Base-by-base conservation (phyloP, 2,113 vertebrate species). In the Cranoglanis bouderius region DNA sequence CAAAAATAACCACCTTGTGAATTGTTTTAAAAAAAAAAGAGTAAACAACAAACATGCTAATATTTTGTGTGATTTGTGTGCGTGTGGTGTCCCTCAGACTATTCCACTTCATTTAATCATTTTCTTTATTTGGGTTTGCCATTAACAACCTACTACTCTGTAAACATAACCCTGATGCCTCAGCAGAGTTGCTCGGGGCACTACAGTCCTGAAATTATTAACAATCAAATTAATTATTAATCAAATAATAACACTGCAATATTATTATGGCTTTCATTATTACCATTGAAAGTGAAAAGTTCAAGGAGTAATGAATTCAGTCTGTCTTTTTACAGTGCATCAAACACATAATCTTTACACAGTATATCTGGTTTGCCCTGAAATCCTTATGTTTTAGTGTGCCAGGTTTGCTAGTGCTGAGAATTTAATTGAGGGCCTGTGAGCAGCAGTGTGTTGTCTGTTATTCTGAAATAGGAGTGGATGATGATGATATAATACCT, bases 71-170 rank as follows among this genome's bases (percentile, higher is more conserved):
- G 18, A 74, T 46, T 84, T 24, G 16, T 10, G 29, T 74, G n/a
- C n/a, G n/a, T 49, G 61, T 6, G 16, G 26, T 7, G n/a, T 72
- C 21, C 82, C 51, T 46, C 35, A 49, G 82, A 53, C 40, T 38
- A 1, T 55, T 87, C 14, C 3, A 57, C 61, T 85, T 90, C 38
- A 85, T 85, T 81, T 70, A 24, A 38, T 80, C 18, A 61, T 70
- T 87, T 78, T 63, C 19, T 78, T 67, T 78, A 55, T 85, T 87
- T 82, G 38, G 53, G 24, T 43, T 85, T 81, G 74, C 40, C 35
- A 65, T 80, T 61, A n/a, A 81, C 38, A 35, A 85, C 82, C 46
- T 51, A 32, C 55, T 32, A 29, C 63, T 78, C 24, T 24, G 78
- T 80, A 85, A 85, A 38, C 82, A 65, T 55, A 82, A 3, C 21